Base-by-base conservation (phyloP, 2,113 vertebrate species). In the Crotalus viridis region DNA sequence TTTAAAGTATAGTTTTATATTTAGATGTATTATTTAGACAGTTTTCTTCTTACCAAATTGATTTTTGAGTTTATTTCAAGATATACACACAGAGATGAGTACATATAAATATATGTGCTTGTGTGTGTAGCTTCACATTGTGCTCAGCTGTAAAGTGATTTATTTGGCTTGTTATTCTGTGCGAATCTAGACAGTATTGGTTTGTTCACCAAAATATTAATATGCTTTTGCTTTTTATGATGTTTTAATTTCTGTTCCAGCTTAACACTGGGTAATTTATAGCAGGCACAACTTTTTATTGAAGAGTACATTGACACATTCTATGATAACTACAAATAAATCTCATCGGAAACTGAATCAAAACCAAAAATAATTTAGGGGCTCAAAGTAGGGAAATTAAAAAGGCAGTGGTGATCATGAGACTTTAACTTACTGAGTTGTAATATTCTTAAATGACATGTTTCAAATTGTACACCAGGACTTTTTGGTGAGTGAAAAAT, bases 51-150 rank as follows among this genome's bases (percentile, higher is more conserved):
- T 51, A 10, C 55, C 59, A 54, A 0, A 48, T 5, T 51, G 56
- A 61, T 0, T 54, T 33, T 57, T 0, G 0, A n/a, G 95, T 91
- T 95, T 96, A 59, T 51, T 17, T 5, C 24, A 92, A 51, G 39
- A 46, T 46, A 5, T 5, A 46, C 4, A 46, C 17, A 92, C n/a
- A 81, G 0, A 56, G 81, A 93, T 28, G 39, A 7, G 69, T 61
- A 85, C 17, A 0, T 6, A 9, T 19, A 39, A n/a, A 74, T 33
- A 21, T 39, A 5, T 48, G 12, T 0, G 1, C 4, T 33, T 48
- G 0, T 43, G 33, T 43, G 33, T 81, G 17, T 43, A 21, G 17
- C 17, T 81, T 81, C 69, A 43, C 74, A 81, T 81, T 19, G 15
- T 81, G 74, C 74, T 43, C 33, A 81, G 17, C 33, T 81, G 74